Conservation (phyloP, 2,113 vertebrate species). For the Pedetes capensis region DNA sequence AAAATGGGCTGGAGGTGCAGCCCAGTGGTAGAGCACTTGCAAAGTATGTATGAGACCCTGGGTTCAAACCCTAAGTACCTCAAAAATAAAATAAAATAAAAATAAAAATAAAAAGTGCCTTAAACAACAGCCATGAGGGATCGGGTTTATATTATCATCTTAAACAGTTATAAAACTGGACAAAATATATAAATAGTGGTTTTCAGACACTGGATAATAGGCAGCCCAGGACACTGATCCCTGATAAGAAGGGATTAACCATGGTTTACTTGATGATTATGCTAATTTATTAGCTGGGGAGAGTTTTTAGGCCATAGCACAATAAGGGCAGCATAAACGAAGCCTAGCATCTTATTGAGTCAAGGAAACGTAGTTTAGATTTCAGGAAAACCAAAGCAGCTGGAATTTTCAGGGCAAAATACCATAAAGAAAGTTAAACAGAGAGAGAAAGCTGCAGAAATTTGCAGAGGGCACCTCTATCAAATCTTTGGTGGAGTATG, state of each 20-base stretch:
- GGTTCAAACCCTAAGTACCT: too few species aligned
- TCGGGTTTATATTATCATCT: neutral
- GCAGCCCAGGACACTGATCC: neutral
- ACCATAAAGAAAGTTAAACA: neutral
- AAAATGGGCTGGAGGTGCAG: neutral
- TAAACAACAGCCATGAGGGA: neutral
- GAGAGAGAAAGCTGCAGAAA: neutral
- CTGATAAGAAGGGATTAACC: neutral
- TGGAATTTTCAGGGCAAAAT: neutral
- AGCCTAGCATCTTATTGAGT: neutral
- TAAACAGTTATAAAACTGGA: neutral
- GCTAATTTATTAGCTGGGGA: neutral
- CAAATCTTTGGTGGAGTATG: neutral
- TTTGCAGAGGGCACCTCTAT: neutral
- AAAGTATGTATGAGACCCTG: too few species aligned
- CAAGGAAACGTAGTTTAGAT: neutral
- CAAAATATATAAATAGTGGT: neutral
- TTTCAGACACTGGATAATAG: neutral
- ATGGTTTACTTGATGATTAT: neutral
- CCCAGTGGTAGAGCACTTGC: too few species aligned
- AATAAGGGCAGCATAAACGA: neutral
- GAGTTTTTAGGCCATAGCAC: neutral
- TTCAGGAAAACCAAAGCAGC: neutral
- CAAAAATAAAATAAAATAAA: too few species aligned
- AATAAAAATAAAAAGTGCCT: neutral